phyloP scores from a whole-genome alignment of 2,113 vertebrate species.

The Plotosus lineatus region DNA sequence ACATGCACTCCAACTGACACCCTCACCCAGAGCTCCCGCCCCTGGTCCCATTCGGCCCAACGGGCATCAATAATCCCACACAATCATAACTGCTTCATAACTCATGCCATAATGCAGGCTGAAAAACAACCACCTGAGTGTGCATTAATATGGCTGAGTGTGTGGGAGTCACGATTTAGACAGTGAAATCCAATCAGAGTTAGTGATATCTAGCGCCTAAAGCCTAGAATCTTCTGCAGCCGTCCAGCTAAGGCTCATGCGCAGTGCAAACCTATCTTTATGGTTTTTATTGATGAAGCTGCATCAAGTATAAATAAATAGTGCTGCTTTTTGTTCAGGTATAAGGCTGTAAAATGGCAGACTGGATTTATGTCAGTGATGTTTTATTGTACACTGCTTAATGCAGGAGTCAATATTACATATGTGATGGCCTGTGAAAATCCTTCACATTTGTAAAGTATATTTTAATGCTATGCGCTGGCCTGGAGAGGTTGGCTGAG shows the following conservation, averaged over 20 bases:
- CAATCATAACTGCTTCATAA: slow-evolving; percentile 47
- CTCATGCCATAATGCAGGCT: slow-evolving; percentile 56
- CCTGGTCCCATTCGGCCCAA: slow-evolving; percentile 40
- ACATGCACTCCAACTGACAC: slow-evolving; percentile 48
- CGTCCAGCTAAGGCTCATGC: neutral
- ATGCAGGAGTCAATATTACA: neutral
- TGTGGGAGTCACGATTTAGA: slow-evolving; percentile 28
- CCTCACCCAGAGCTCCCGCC: slow-evolving; percentile 35
- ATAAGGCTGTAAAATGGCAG: neutral
- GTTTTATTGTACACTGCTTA: slow-evolving; percentile 6
- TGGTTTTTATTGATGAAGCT: neutral
- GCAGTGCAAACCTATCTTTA: neutral
- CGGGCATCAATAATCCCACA: slow-evolving; percentile 50
- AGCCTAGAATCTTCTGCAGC: slow-evolving; percentile 11
- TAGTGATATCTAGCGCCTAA: slow-evolving; percentile 55
- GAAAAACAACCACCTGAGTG: slow-evolving; percentile 62
- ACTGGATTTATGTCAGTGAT: slow-evolving; percentile 1
- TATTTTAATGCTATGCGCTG: neutral
- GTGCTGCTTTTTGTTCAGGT: neutral
- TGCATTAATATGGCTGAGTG: slow-evolving; percentile 36
- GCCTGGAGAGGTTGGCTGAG: too few relatives aligned
- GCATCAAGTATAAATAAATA: neutral
- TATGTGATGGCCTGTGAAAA: neutral
- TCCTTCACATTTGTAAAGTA: neutral
- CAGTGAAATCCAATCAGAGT: slow-evolving; percentile 33